Evolutionary conservation across 2,888 invertebrate genomes (phyloP).

Genomic region (Fragum fragum): DNA sequence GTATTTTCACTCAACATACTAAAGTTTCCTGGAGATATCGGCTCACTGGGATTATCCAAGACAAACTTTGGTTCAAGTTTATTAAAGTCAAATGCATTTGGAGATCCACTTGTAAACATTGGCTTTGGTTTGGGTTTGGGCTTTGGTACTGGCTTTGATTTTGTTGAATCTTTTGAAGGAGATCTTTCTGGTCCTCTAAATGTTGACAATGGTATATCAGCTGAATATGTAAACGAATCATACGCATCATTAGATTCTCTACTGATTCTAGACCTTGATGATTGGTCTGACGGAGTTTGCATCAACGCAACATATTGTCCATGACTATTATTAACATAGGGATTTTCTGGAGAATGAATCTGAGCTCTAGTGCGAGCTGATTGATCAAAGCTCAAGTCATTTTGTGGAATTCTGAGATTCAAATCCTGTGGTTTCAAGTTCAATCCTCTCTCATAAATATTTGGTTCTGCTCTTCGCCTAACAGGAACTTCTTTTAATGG

Average conservation of each 20-base stretch:
- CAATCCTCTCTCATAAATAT: constrained; percentile 59
- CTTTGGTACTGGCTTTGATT: constrained; percentile 42
- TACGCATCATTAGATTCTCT: constrained; percentile 66
- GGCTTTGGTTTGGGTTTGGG: constrained; percentile 63
- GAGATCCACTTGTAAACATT: constrained; percentile 59
- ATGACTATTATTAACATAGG: constrained; percentile 49
- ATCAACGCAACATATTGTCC: constrained; percentile 58
- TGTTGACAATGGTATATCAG: constrained; percentile 63
- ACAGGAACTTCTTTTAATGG: constrained; percentile 32
- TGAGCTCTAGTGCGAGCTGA: constrained; percentile 48
- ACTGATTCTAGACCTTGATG: constrained; percentile 51
- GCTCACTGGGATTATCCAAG: constrained; percentile 19
- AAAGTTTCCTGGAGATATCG: constrained; percentile 65
- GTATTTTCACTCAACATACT: constrained; percentile 78
- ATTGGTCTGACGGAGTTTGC: constrained; percentile 45
- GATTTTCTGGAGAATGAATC: constrained; percentile 59
- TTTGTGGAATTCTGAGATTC: constrained; percentile 46
- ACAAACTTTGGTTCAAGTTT: constrained; percentile 47
- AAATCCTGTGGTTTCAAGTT: constrained; percentile 51
- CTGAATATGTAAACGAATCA: constrained; percentile 61
- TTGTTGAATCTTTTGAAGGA: constrained; percentile 38
- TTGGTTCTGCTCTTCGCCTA: constrained; percentile 55
- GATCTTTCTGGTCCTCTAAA: constrained; percentile 47
- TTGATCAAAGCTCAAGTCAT: constrained; percentile 37
- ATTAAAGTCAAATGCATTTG: constrained; percentile 61